Percentiles rank a stretch among this genome's conserved stretches.
These are phyloP conservation scores for Nothobranchius furzeri DNA, from an alignment of 2,113 vertebrate genomes.

Conservation along the genomic window DNA sequence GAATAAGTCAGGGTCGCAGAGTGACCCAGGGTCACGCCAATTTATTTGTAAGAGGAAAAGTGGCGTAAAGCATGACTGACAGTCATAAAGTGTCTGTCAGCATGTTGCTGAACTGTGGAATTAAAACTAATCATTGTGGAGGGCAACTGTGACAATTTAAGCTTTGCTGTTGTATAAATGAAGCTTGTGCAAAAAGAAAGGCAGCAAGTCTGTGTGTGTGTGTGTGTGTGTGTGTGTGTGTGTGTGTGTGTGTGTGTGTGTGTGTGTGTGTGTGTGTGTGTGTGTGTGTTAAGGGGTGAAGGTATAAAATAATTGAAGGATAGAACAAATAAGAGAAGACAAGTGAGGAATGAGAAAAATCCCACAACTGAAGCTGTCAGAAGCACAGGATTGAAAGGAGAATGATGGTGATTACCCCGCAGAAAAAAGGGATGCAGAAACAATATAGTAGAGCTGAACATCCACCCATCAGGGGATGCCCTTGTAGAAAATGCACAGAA, in stretches of 20 bases:
- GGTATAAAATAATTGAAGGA: slow-evolving; percentile 10
- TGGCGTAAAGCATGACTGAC: slow-evolving; percentile 5
- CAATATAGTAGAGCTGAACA: slow-evolving; percentile 8
- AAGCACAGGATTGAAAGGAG: slow-evolving; percentile 6
- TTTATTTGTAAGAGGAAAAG: slow-evolving; percentile 13
- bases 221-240: neutral
- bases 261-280: neutral
- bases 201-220: neutral
- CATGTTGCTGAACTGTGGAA: slow-evolving; percentile 14
- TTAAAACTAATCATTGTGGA: slow-evolving; percentile 29
- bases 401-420: slow-evolving; percentile 34
- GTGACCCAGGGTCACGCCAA: neutral
- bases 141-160: slow-evolving; percentile 38
- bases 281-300: neutral
- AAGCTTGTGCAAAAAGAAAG: slow-evolving; percentile 8
- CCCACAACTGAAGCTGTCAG: slow-evolving; percentile 39
- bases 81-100: slow-evolving; percentile 35
- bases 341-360: slow-evolving; percentile 39
- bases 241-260: neutral
- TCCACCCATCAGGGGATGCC: slow-evolving; percentile 18
- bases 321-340: slow-evolving; percentile 24
- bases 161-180: slow-evolving; percentile 12
- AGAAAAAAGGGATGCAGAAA: slow-evolving; percentile 7
- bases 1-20: neutral
- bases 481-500: slow-evolving; percentile 3